Evolutionary conservation across 2,113 vertebrate species (phyloP), one percentile per base, ranked within the genome.

Genomic region (Drymodes brunneopygia): DNA sequence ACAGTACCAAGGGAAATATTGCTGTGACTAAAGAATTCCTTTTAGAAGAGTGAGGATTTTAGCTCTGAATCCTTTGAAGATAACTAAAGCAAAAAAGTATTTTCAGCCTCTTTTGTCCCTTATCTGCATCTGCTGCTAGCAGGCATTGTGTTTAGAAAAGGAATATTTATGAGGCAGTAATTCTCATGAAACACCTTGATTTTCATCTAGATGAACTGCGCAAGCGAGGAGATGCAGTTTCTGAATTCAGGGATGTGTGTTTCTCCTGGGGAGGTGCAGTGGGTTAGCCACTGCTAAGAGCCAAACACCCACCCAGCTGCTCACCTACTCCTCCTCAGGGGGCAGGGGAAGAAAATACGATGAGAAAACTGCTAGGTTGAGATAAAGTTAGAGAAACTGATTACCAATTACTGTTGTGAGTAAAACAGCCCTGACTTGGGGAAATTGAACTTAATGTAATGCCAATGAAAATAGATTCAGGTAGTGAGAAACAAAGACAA

Each of bases 121-220:
- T 94, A 90, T 83, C 79, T 90, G 22, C 50, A 70, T 73, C 75
- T 94, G 69, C 64, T 77, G 86, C 88, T 83, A 56, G 51, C 22
- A 88, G 88, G 56, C 56, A 47, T 83, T 88, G 80, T 91, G 38
- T 88, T 83, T 66, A 74, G 74, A 86, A 88, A 66, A 73, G 35
- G 50, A 93, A 70, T 93, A 92, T 94, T 94, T 95, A 92, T 93
- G 64, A 88, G 82, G 60, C 60, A 74, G 38, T 81, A 90, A 66
- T 81, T 94, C 65, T 69, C 24, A 67, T 10, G 11, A 54, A 95
- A 83, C 33, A 88, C 64, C 73, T 93, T 86, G 65, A 44, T 56
- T 93, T 87, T 88, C 11, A 7, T 50, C 61, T 85, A 48, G 82
- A 61, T 54, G 54, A 51, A 48, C 29, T 54, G 48, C 48, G n/a